Conservation (phyloP, 2,888 invertebrate genomes). For the Bruchidius siliquastri region DNA sequence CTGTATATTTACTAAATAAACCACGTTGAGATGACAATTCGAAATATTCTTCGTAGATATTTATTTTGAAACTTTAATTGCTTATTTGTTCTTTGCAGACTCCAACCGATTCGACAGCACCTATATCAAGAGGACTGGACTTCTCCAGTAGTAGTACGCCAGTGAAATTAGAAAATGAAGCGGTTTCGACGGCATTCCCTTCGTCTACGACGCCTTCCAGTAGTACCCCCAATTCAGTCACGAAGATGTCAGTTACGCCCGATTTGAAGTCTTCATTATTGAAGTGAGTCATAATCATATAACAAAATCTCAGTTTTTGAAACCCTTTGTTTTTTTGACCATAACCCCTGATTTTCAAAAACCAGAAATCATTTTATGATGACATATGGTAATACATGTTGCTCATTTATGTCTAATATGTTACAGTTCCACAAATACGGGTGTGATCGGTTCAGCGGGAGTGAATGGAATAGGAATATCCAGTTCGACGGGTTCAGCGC, state of each 20-base stretch:
- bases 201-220: conserved; percentile 50
- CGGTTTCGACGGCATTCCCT: conserved; percentile 40
- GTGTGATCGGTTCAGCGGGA: conserved; percentile 29
- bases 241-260: conserved; percentile 43
- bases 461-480: conserved; percentile 46
- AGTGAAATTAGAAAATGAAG: conserved; percentile 43
- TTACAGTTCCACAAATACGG: conserved; percentile 38
- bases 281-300: conserved; percentile 37
- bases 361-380: too few relatives aligned
- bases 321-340: too few relatives aligned
- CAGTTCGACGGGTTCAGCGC: conserved; percentile 49
- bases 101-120: conserved; percentile 59
- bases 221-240: conserved; percentile 50
- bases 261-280: conserved; percentile 33
- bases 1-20: too few relatives aligned
- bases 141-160: conserved; percentile 41
- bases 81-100: neutral
- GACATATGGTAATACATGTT: too few relatives aligned
- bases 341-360: too few relatives aligned
- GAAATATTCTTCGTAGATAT: too few relatives aligned
- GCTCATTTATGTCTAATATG: too few relatives aligned
- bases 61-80: too few relatives aligned
- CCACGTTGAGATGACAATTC: too few relatives aligned
- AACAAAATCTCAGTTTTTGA: too few relatives aligned
- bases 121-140: conserved; percentile 48